These are phyloP conservation scores for Xylocopa sonorina DNA, from an alignment of 1,140 invertebrate genomes.

Conservation along the genomic window DNA sequence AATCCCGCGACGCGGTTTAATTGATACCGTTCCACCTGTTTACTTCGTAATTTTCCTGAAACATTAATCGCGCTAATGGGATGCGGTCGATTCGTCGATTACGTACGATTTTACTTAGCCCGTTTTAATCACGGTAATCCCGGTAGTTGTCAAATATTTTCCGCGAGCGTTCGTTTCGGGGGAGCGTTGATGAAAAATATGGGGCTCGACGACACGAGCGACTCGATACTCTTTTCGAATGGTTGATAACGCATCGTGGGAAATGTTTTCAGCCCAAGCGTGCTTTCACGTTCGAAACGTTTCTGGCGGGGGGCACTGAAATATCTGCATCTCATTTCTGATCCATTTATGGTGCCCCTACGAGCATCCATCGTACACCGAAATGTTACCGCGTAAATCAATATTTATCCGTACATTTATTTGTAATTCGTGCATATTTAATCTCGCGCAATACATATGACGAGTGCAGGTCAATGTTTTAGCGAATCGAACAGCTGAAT, in stretches of 20 bases:
- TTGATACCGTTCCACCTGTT: not conserved
- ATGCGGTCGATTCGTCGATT: conserved; percentile 4
- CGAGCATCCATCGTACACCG: no score
- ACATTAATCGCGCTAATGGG: conserved; percentile 19
- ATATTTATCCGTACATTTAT: not conserved
- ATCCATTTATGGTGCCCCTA: not conserved
- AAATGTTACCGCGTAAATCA: not conserved
- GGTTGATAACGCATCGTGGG: not conserved
- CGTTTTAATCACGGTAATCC: not conserved
- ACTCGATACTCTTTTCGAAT: not conserved
- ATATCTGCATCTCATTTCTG: conserved; percentile 4
- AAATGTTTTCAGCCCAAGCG: not conserved
- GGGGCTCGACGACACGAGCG: not conserved
- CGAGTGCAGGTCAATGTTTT: not conserved
- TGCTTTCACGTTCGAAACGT: not conserved
- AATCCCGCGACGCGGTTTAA: conserved; percentile 11
- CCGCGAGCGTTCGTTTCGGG: no score
- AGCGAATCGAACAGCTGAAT: not conserved
- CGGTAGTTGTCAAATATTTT: no score
- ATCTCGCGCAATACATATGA: not conserved
- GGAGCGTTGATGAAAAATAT: not conserved
- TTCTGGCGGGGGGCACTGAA: no score
- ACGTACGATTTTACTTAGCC: not conserved
- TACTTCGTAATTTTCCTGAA: conserved; percentile 1
- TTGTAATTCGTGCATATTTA: not conserved